phyloP scores from a whole-genome alignment of 2,113 vertebrate species.

The Oncorhynchus gorbuscha region DNA sequence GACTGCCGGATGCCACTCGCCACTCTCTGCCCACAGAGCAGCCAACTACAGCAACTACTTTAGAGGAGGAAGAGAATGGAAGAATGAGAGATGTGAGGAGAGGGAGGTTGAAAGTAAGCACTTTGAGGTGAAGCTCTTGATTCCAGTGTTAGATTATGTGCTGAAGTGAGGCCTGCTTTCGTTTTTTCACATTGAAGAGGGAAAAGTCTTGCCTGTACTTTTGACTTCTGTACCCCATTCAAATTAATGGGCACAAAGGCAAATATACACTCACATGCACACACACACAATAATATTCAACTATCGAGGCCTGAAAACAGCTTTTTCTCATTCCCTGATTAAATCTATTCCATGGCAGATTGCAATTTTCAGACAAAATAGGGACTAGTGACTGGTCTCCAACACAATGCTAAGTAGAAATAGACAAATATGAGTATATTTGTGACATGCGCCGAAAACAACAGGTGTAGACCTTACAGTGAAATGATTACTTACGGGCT shows the following conservation, averaged over 20 bases:
- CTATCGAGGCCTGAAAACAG: conserved; percentile 19
- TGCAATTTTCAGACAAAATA: conserved; percentile 64
- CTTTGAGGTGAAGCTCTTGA: background rate
- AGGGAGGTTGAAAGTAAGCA: background rate
- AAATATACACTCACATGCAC: conserved; percentile 3
- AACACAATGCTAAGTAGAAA: conserved; percentile 61
- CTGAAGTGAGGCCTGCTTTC: background rate
- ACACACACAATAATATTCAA: conserved; percentile 2
- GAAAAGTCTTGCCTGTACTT: background rate
- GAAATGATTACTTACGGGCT: too few relatives aligned
- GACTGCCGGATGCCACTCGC: background rate
- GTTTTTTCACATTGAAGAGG: background rate
- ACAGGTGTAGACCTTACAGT: too few relatives aligned
- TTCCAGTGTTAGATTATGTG: background rate
- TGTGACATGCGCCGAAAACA: too few relatives aligned
- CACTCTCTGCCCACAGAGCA: background rate
- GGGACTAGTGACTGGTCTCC: conserved; percentile 48
- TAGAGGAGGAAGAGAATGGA: background rate
- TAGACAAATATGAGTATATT: conserved; percentile 52
- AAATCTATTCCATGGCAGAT: conserved; percentile 59
- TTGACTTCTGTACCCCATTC: conserved; percentile 2
- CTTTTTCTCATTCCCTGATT: conserved; percentile 58
- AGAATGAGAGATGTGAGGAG: background rate
- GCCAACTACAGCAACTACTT: background rate
- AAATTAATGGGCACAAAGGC: conserved; percentile 15